These are phyloP conservation scores for Pomacea maculata DNA, from an alignment of 1,140 invertebrate genomes.

Conservation along the genomic window DNA sequence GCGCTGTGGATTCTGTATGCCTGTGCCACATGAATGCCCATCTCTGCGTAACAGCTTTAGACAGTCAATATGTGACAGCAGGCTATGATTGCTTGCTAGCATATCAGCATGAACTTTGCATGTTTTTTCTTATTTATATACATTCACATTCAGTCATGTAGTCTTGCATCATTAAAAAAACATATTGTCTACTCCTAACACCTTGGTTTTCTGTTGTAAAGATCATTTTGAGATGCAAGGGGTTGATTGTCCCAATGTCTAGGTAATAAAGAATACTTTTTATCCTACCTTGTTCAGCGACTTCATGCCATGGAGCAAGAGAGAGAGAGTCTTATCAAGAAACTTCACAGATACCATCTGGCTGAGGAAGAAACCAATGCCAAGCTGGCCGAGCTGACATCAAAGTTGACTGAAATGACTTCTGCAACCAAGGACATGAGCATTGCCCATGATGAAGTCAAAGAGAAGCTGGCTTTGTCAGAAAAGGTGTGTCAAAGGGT, in stretches of 20 bases:
- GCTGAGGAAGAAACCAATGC: slow-evolving; percentile 27
- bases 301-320: slow-evolving; percentile 30
- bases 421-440: slow-evolving; percentile 46
- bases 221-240: neutral
- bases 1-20: too few relatives aligned
- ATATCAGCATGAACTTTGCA: too few relatives aligned
- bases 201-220: slow-evolving; percentile 1
- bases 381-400: slow-evolving; percentile 15
- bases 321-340: slow-evolving; percentile 31
- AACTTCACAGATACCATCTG: slow-evolving; percentile 26
- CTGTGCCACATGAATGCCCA: too few relatives aligned
- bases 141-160: too few relatives aligned
- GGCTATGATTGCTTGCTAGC: too few relatives aligned
- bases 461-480: slow-evolving; percentile 30
- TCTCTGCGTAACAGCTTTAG: too few relatives aligned
- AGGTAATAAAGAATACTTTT: neutral
- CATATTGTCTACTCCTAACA: neutral
- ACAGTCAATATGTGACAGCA: too few relatives aligned
- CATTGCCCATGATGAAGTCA: slow-evolving; percentile 40
- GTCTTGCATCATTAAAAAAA: too few relatives aligned
- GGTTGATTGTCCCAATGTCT: too few relatives aligned
- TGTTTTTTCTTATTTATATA: too few relatives aligned
- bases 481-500: slow-evolving; percentile 26
- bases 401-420: slow-evolving; percentile 33
- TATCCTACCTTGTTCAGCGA: slow-evolving; percentile 6